phyloP scores from a whole-genome alignment of 2,888 invertebrate species.

The Dione vanillae region DNA sequence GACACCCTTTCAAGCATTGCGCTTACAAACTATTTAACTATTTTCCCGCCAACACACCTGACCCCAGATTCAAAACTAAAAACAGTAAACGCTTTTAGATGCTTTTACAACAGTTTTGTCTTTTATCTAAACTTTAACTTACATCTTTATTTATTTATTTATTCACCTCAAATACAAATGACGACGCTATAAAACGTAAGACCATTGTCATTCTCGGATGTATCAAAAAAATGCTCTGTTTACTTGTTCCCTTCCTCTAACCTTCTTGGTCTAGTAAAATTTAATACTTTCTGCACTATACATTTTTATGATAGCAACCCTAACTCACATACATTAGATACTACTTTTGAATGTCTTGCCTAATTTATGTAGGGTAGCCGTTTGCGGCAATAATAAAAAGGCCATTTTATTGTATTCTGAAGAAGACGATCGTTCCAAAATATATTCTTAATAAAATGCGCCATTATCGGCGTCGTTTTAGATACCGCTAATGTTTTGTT shows the following conservation, averaged over 20 bases:
- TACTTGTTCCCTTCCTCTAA: slow-evolving; percentile 38
- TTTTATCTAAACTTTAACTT: no score
- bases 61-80: no score
- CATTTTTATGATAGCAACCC: slow-evolving; percentile 20
- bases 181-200: slow-evolving; percentile 44
- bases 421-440: slow-evolving; percentile 42
- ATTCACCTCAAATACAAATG: slow-evolving; percentile 28
- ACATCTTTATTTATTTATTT: background rate
- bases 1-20: slow-evolving; percentile 18
- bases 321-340: slow-evolving; percentile 21
- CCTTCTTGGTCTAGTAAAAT: slow-evolving; percentile 36
- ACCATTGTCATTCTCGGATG: slow-evolving; percentile 41
- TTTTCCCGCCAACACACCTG: no score
- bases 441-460: slow-evolving; percentile 44
- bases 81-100: no score
- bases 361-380: slow-evolving; percentile 36
- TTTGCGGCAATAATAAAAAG: slow-evolving; percentile 46
- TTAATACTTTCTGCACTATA: slow-evolving; percentile 32
- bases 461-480: slow-evolving; percentile 43
- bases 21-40: no score
- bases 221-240: slow-evolving; percentile 45
- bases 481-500: slow-evolving; percentile 33
- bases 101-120: no score
- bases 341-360: slow-evolving; percentile 16
- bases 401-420: slow-evolving; percentile 45